phyloP scores from a whole-genome alignment of 2,888 invertebrate genomes.

The Allolobophora icterica region DNA sequence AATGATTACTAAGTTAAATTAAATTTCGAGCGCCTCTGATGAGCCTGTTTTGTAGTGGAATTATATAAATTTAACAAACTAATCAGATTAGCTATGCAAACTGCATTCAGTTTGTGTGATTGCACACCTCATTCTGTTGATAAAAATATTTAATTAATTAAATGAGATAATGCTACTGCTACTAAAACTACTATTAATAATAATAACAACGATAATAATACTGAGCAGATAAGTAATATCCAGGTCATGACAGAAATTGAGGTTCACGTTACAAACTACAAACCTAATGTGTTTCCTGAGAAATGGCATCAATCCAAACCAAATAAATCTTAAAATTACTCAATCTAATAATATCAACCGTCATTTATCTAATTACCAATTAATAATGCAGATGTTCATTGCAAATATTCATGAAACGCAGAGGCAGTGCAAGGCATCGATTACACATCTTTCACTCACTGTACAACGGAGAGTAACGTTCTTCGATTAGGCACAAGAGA shows the following conservation, averaged over 20 bases:
- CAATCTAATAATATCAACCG: not conserved
- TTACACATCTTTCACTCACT: not conserved
- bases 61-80: not conserved
- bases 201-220: not conserved
- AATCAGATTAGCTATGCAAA: not conserved
- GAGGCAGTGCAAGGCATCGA: constrained; percentile 11
- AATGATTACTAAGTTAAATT: not conserved
- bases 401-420: not conserved
- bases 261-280: not conserved
- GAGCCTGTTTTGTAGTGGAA: too few species aligned
- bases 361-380: not conserved
- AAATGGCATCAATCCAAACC: not conserved
- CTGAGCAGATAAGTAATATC: not conserved
- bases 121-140: not conserved
- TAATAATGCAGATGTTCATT: constrained; percentile 9
- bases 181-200: not conserved
- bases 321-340: not conserved
- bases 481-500: not conserved
- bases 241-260: not conserved
- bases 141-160: not conserved
- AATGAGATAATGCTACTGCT: too few species aligned
- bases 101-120: not conserved
- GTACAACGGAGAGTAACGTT: not conserved
- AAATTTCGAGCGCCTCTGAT: too few species aligned
- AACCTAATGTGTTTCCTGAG: not conserved